A percentile compares a stretch with the other conserved stretches of the same genome.
These are phyloP conservation scores for Tinea trinotella DNA, from an alignment of 2,888 invertebrate species.

Conservation along the genomic window DNA sequence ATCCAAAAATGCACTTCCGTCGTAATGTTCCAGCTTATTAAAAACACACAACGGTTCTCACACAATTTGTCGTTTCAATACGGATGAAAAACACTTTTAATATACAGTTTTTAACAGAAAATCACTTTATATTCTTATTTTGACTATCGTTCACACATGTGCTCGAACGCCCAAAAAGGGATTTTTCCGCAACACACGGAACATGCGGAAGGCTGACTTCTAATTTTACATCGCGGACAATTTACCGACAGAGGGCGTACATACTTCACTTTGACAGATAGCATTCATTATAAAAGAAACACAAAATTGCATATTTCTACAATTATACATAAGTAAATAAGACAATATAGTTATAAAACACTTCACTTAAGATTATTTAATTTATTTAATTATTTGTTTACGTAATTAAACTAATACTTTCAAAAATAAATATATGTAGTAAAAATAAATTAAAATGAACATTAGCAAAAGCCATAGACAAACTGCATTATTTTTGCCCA, in stretches of 20 bases:
- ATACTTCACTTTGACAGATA: constrained; percentile 26
- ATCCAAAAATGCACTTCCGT: constrained; percentile 69
- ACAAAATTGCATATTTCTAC: not conserved
- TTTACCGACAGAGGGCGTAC: constrained; percentile 56
- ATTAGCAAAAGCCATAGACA: not conserved
- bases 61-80: constrained; percentile 47
- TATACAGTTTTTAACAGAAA: constrained; percentile 41
- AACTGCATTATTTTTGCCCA: not conserved
- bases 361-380: not conserved
- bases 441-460: not conserved
- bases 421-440: constrained; percentile 25
- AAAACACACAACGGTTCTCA: constrained; percentile 47
- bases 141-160: constrained; percentile 74
- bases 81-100: constrained; percentile 44
- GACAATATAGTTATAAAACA: not conserved
- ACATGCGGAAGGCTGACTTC: constrained; percentile 69
- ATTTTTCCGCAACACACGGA: constrained; percentile 74
- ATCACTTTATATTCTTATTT: constrained; percentile 65
- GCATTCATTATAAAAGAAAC: not conserved
- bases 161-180: constrained; percentile 79
- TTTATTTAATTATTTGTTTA: not conserved
- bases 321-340: not conserved
- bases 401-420: constrained; percentile 31
- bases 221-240: constrained; percentile 60
- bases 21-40: constrained; percentile 51